phyloP scores from a whole-genome alignment of 2,888 invertebrate genomes.

The Uropetala carovei region DNA sequence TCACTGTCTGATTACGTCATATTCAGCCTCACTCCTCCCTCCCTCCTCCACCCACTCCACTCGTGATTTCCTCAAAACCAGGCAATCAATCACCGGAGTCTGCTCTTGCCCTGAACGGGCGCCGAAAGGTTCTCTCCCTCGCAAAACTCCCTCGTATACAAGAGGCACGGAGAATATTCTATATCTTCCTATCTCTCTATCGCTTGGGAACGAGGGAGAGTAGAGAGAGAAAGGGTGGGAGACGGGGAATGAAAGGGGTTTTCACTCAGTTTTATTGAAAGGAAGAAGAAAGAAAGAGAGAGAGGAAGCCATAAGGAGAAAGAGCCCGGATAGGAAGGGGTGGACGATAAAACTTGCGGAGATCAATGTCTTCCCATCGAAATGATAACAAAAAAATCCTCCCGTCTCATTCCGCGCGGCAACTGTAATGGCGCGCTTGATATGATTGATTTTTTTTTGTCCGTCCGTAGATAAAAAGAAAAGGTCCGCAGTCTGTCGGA shows the following conservation, averaged over 20 bases:
- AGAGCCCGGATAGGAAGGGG: no score
- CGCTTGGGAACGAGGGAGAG: not conserved
- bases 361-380: no score
- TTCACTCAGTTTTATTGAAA: not conserved
- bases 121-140: not conserved
- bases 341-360: no score
- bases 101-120: conserved; percentile 34
- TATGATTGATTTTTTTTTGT: no score
- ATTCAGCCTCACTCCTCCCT: not conserved
- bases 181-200: not conserved
- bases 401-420: no score
- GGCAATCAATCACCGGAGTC: conserved; percentile 59
- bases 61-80: conserved; percentile 59
- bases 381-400: no score
- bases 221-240: not conserved
- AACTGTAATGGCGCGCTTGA: no score
- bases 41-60: conserved; percentile 19
- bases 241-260: not conserved
- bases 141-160: not conserved
- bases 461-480: no score
- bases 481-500: no score
- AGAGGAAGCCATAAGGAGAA: no score
- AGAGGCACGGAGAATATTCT: not conserved
- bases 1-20: conserved; percentile 50
- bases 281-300: no score